Percentiles rank a stretch among this genome's conserved stretches.
Evolutionary conservation across 2,888 invertebrate species (phyloP).

Genomic region (Glaucopsyche alexis): DNA sequence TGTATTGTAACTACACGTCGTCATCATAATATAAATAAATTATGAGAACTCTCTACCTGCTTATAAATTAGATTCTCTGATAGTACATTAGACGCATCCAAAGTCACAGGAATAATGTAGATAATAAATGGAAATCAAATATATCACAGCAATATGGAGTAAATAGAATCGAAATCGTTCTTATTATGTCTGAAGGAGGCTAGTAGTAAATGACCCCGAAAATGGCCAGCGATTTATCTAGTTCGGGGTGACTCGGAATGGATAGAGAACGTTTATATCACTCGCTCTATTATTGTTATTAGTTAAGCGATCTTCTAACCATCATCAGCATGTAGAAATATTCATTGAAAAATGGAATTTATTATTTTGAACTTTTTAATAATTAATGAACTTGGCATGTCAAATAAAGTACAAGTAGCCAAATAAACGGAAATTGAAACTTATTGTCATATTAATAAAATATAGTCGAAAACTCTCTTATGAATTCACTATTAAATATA

Average conservation of each 20-base stretch:
- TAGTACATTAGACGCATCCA: too few relatives aligned
- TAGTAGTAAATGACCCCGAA: constrained; percentile 71
- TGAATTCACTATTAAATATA: too few relatives aligned
- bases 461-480: too few relatives aligned
- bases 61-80: too few relatives aligned
- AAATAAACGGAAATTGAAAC: too few relatives aligned
- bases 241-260: constrained; percentile 72
- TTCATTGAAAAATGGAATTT: not conserved
- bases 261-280: constrained; percentile 68
- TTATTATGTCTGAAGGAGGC: constrained; percentile 39
- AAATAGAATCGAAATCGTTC: constrained; percentile 13
- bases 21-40: too few relatives aligned
- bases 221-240: constrained; percentile 66
- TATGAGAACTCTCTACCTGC: too few relatives aligned
- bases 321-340: not conserved
- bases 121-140: not conserved
- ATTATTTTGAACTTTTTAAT: not conserved
- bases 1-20: too few relatives aligned
- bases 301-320: constrained; percentile 3
- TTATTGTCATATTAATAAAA: too few relatives aligned
- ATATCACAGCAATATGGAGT: not conserved
- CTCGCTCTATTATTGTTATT: constrained; percentile 56
- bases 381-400: too few relatives aligned
- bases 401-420: too few relatives aligned
- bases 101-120: too few relatives aligned